Conservation (phyloP, 2,113 vertebrate species). For the Halcyon malimbica region DNA sequence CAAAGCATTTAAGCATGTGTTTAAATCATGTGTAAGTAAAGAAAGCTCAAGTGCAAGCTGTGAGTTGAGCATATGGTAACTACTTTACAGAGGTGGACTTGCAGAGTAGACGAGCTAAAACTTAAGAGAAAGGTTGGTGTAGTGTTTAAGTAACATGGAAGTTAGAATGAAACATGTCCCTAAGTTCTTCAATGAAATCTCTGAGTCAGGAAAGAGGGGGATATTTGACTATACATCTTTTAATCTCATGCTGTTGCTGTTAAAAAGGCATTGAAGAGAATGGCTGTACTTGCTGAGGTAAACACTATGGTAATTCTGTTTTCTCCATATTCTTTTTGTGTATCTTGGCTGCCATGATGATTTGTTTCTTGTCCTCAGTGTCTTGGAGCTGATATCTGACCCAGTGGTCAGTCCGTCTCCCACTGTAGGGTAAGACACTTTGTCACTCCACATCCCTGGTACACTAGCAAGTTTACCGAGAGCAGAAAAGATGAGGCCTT, state of each 20-base stretch:
- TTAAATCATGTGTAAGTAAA: background rate
- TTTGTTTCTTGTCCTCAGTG: background rate
- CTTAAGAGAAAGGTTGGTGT: slow-evolving; percentile 7
- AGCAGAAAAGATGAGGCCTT: background rate
- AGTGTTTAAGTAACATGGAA: slow-evolving; percentile 14
- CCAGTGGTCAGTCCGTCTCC: background rate
- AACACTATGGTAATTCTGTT: background rate
- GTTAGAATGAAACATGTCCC: background rate
- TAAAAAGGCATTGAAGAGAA: background rate
- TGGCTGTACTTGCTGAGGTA: background rate
- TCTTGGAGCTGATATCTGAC: background rate
- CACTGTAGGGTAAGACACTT: background rate
- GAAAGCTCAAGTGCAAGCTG: background rate
- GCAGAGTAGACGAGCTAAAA: background rate
- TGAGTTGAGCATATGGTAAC: background rate
- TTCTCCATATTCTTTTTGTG: background rate
- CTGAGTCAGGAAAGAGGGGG: background rate
- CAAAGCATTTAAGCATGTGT: background rate
- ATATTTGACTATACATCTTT: background rate
- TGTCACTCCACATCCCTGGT: background rate
- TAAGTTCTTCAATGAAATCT: background rate
- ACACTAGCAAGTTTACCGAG: background rate
- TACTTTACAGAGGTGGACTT: slow-evolving; percentile 33
- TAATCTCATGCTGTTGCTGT: background rate
- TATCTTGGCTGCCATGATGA: background rate